Evolutionary conservation across 2,888 invertebrate genomes (phyloP).

Genomic region (Sminthurides aquaticus): DNA sequence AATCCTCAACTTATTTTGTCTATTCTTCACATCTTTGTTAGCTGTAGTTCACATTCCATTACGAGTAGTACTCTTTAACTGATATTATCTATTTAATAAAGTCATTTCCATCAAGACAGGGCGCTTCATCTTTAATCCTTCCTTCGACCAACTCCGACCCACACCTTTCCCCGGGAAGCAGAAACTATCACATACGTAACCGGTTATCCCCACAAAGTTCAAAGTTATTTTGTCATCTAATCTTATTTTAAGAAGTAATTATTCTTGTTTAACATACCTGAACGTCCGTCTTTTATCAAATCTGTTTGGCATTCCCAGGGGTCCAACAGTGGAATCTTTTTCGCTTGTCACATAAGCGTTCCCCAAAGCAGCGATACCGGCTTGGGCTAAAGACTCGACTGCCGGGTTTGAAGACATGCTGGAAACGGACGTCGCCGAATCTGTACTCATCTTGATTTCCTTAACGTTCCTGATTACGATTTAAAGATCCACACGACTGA

Average conservation of each 20-base stretch:
- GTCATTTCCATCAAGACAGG: too few relatives aligned
- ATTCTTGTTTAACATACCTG: conserved; percentile 21
- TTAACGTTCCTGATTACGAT: too few relatives aligned
- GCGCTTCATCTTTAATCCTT: too few relatives aligned
- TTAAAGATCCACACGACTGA: too few relatives aligned
- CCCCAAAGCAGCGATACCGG: not conserved
- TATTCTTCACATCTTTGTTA: too few relatives aligned
- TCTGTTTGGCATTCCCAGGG: conserved; percentile 29
- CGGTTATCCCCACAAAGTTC: not conserved
- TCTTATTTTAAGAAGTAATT: not conserved
- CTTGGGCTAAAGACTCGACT: not conserved
- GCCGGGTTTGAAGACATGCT: not conserved
- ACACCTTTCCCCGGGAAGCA: not conserved
- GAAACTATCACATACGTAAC: not conserved
- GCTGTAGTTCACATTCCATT: too few relatives aligned
- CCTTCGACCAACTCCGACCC: not conserved
- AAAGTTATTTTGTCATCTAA: too few relatives aligned
- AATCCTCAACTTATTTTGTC: too few relatives aligned
- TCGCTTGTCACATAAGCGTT: not conserved
- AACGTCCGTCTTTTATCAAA: conserved; percentile 34
- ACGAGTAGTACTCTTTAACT: too few relatives aligned
- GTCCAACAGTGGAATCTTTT: conserved; percentile 21
- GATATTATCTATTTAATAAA: too few relatives aligned
- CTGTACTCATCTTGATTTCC: too few relatives aligned
- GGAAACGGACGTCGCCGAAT: not conserved